These are phyloP conservation scores for Bradypodion ventrale DNA, from an alignment of 2,797 vertebrate species.

Conservation along the genomic window DNA sequence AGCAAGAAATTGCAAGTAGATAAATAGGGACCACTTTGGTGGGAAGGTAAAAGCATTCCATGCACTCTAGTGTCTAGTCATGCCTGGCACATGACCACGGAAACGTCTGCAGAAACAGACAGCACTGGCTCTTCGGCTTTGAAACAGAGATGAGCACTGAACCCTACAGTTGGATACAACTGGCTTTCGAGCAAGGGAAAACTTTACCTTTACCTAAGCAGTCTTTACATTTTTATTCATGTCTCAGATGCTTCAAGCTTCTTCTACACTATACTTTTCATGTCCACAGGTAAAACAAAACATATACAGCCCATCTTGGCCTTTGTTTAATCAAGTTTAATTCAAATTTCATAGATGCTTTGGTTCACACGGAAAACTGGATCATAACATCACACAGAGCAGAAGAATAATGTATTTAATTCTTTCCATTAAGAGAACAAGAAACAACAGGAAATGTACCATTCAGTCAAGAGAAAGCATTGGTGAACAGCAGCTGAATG, in stretches of 20 bases:
- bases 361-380: slow-evolving; percentile 64
- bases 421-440: slow-evolving; percentile 45
- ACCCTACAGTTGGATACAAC: too few species aligned
- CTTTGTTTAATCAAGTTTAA: slow-evolving; percentile 67
- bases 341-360: slow-evolving; percentile 60
- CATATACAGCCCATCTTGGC: slow-evolving; percentile 53
- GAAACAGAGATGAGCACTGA: too few species aligned
- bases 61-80: too few species aligned
- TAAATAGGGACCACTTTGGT: too few species aligned
- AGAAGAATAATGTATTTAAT: slow-evolving; percentile 47
- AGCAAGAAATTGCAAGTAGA: too few species aligned
- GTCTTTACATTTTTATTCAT: slow-evolving; percentile 23
- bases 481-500: slow-evolving; percentile 64
- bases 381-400: slow-evolving; percentile 55
- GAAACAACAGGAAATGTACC: slow-evolving; percentile 51
- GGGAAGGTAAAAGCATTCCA: too few species aligned
- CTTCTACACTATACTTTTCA: slow-evolving; percentile 41
- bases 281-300: slow-evolving; percentile 5
- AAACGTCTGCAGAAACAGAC: too few species aligned
- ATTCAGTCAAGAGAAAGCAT: slow-evolving; percentile 37
- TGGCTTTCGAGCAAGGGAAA: too few species aligned
- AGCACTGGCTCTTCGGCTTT: too few species aligned
- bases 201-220: slow-evolving; percentile 37
- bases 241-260: not conserved
- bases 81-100: too few species aligned